Percentiles rank a stretch among this genome's conserved stretches.
These are phyloP conservation scores for Furnarius figulus DNA, from an alignment of 2,113 vertebrate species.

Conservation along the genomic window DNA sequence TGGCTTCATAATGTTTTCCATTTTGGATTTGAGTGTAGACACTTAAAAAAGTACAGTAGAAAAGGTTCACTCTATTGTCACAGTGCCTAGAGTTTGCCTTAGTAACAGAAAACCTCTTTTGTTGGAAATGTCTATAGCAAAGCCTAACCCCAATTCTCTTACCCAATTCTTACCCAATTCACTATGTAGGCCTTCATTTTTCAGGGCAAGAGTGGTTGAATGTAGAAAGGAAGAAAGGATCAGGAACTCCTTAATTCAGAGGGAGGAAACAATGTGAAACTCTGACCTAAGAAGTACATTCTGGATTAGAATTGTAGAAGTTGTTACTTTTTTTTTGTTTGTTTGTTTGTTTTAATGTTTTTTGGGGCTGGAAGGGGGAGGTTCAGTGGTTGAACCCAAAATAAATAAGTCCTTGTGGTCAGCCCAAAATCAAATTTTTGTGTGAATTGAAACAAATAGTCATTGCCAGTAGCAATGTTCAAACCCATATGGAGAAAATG, in stretches of 20 bases:
- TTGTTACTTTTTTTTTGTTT: background rate
- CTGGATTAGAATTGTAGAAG: background rate
- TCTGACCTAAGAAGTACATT: background rate
- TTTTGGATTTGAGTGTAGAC: background rate
- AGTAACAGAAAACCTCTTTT: background rate
- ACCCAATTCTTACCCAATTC: background rate
- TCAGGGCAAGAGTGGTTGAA: background rate
- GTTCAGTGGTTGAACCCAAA: background rate
- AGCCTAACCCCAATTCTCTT: background rate
- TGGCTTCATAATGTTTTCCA: background rate
- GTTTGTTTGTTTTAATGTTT: background rate
- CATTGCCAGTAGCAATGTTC: background rate
- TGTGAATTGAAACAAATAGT: background rate
- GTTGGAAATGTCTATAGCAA: background rate
- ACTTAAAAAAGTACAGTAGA: background rate
- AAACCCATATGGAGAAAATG: background rate
- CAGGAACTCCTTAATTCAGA: background rate
- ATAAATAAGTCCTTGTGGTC: background rate
- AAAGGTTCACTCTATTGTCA: background rate
- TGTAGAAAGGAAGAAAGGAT: background rate
- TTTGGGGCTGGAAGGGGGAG: background rate
- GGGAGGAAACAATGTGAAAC: background rate
- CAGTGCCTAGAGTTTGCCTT: background rate
- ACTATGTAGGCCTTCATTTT: background rate
- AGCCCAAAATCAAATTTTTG: slow-evolving; percentile 7